phyloP scores from a whole-genome alignment of 2,797 vertebrate species.

The Anableps anableps region DNA sequence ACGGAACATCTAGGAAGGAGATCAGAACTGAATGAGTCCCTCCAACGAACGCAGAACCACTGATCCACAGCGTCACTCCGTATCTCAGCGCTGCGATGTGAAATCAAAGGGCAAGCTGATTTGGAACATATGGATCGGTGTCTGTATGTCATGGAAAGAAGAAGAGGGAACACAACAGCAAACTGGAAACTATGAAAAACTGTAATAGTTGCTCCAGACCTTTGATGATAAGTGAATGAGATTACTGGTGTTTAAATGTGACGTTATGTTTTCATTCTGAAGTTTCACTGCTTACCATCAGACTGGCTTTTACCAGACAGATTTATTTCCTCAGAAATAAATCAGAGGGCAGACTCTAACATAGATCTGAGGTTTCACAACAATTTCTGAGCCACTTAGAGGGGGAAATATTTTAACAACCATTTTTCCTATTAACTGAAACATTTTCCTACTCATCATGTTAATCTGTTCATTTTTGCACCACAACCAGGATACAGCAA shows the following conservation, averaged over 20 bases:
- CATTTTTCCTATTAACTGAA: background rate
- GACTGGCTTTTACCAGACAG: background rate
- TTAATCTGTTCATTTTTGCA: background rate
- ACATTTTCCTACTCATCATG: background rate
- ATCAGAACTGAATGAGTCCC: constrained; percentile 4
- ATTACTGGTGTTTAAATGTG: background rate
- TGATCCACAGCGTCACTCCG: constrained; percentile 32
- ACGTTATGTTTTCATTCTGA: background rate
- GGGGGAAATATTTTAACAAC: background rate
- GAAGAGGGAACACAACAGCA: background rate
- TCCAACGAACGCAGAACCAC: constrained; percentile 5
- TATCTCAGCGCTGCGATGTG: constrained; percentile 20
- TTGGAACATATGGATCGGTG: constrained; percentile 45
- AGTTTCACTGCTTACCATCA: background rate
- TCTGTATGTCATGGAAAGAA: background rate
- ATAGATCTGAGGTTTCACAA: background rate
- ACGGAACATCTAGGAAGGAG: constrained; percentile 10
- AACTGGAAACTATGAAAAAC: background rate
- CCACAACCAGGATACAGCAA: background rate
- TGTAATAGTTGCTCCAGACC: too few species aligned
- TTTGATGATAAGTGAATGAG: constrained; percentile 4
- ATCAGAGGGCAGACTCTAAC: background rate
- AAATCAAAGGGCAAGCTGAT: constrained; percentile 66
- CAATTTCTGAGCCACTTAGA: background rate
- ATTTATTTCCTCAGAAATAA: background rate